Base-by-base conservation (phyloP, 2,888 invertebrate species). In the Dexiosoma caninum region DNA sequence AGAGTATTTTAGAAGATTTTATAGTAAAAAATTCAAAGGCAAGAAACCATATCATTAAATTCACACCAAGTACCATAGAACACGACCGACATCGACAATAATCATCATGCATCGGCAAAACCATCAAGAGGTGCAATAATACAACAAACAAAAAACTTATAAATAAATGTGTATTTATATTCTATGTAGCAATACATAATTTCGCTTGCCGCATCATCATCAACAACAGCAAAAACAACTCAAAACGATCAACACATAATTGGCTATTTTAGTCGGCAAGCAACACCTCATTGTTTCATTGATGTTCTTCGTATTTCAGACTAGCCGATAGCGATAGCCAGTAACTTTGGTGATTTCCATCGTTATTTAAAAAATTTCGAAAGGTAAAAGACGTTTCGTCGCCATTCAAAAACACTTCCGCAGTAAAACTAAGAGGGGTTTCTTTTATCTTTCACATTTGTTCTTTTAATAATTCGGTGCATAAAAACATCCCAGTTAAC, bases 321-420 rank as follows among this genome's bases (percentile, higher is more conserved):
- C 84, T n/a, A 85, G 85, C 85, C 85, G 84, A 84, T 84, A 85
- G 84, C 79, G 27, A 75, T 72, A 76, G 49, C 74, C 69, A 77
- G 69, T 77, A 70, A 83, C 78, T 66, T 72, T 66, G 51, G 37
- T 66, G 69, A 57, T 77, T 72, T 57, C 51, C 16, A 64, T 69
- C 83, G 83, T 83, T 85, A 84, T 84, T 84, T 83, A 81, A 81
- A 84, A 85, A 85, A 85, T 84, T 85, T 84, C 83, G 83, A 79
- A 84, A 85, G 83, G 84, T 78, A 82, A 86, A 86, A 86, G 86
- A 85, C 86, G 85, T 85, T 85, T 83, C 84, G 86, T 86, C 86
- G 86, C 86, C 86, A 85, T 83, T 83, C 84, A 83, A 70, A 69
- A 72, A 80, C 69, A 71, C 75, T 81, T 79, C 81, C 70, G 69